Conservation (phyloP, 2,113 vertebrate genomes). For the Hepsetus odoe region DNA sequence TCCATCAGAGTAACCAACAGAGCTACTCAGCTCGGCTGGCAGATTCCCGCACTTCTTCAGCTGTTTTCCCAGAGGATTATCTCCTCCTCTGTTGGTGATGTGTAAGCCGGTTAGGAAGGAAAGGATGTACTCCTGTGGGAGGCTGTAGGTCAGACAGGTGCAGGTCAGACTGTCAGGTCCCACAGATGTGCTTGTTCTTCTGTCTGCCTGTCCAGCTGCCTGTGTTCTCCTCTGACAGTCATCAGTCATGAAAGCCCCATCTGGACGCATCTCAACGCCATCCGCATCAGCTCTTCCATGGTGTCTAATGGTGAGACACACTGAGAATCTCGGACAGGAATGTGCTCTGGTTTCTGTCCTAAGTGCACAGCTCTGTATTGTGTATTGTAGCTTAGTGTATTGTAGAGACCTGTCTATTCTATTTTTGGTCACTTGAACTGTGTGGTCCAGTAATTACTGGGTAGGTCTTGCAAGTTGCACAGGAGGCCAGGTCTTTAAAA, state of each 20-base stretch:
- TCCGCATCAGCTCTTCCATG: neutral
- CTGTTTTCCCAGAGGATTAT: neutral
- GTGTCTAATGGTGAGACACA: neutral
- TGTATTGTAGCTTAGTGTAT: neutral
- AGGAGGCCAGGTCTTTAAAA: no score
- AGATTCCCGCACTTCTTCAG: conserved; percentile 8
- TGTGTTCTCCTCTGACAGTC: conserved; percentile 28
- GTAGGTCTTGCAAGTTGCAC: neutral
- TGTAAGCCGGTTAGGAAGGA: neutral
- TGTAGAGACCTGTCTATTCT: neutral
- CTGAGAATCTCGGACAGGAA: neutral
- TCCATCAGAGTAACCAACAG: neutral
- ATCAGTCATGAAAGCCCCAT: conserved; percentile 11
- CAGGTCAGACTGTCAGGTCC: neutral
- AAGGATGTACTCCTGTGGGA: neutral
- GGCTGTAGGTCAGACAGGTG: neutral
- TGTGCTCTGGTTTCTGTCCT: neutral
- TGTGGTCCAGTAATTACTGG: neutral
- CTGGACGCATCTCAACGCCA: conserved; percentile 3
- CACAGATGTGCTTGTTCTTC: conserved; percentile 24
- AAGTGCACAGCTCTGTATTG: neutral
- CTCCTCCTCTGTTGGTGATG: neutral
- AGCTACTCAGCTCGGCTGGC: neutral
- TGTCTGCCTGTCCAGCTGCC: neutral
- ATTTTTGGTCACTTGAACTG: neutral